Conservation (phyloP, 2,888 invertebrate species). For the Xanthia togata region DNA sequence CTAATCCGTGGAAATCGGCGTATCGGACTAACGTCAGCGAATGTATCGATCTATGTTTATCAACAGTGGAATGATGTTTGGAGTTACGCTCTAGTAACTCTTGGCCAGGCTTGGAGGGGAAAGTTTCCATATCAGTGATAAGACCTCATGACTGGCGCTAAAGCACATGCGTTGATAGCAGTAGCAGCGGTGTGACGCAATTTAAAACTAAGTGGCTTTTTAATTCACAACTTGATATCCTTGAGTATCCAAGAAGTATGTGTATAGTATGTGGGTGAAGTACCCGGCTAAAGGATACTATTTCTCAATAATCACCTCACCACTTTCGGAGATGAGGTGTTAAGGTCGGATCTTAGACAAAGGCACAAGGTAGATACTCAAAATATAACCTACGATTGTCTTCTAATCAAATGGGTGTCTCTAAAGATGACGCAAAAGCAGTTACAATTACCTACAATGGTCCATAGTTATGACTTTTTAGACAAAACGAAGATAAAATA, state of each 20-base stretch:
- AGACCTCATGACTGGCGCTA: slow-evolving; percentile 38
- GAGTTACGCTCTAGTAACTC: slow-evolving; percentile 62
- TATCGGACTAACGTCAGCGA: slow-evolving; percentile 54
- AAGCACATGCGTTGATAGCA: slow-evolving; percentile 25
- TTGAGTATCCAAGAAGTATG: neutral
- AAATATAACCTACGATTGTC: neutral
- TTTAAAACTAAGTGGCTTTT: slow-evolving; percentile 35
- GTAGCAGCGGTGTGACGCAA: slow-evolving; percentile 32
- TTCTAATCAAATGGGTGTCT: neutral
- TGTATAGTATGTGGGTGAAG: too few species aligned
- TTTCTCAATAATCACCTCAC: neutral
- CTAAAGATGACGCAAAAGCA: too few species aligned
- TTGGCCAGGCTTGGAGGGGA: slow-evolving; percentile 43
- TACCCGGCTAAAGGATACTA: neutral
- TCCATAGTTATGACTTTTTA: too few species aligned
- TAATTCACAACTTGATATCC: slow-evolving; percentile 25
- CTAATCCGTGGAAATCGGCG: slow-evolving; percentile 54
- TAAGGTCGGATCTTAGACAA: neutral
- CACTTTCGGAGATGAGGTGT: neutral
- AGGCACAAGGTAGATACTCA: neutral
- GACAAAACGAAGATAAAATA: too few species aligned
- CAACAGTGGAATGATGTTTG: slow-evolving; percentile 50
- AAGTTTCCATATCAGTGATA: slow-evolving; percentile 60
- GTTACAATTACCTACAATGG: too few species aligned
- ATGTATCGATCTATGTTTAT: slow-evolving; percentile 65